Base-by-base conservation (phyloP, 2,888 invertebrate genomes). In the Eupithecia vulgata region DNA sequence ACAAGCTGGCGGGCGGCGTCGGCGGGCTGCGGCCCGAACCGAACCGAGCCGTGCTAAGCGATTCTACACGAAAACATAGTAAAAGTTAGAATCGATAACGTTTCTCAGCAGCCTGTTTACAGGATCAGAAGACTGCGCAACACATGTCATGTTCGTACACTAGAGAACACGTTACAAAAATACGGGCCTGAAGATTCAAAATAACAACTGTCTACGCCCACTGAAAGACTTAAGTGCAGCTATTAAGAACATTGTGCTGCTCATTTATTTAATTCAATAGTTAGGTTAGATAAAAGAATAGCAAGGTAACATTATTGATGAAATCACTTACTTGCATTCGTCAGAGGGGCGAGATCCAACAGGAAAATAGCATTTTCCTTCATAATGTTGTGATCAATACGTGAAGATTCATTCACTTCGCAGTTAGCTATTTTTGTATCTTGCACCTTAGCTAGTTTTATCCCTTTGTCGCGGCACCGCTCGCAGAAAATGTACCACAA, bases 401-500 rank as follows among this genome's bases (percentile, higher is more conserved):
- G 87, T 1, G 83, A 65, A 3, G 79, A 69, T 12, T 81, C 48
- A 8, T 84, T 82, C 0, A 76, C 76, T 8, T 84, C 83, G 10
- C 87, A 87, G 75, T 80, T 81, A 13, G 82, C 57, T 12, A 13
- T 13, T 21, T 13, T 57, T 12, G 12, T 12, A 12, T 12, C 57
- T 7, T 25, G 57, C 25, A 25, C 57, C 57, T 57, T 57, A 1
- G 57, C 57, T 57, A 25, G 10, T 25, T 90, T 91, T 25, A 93
- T 78, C 1, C 87, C 97, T 83, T 97, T 97, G 70, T 98, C 97
- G 12, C 98, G 96, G 86, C 99, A 99, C 64, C 95, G 95, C 85
- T 98, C 98, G 91, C 99, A 99, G 87, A 98, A 96, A 40, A 99
- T 95, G 89, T 99, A 99, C 98, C 98, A 98, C 21, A 98, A 96